Conservation (phyloP, 2,888 invertebrate species). For the Catocala sponsa region DNA sequence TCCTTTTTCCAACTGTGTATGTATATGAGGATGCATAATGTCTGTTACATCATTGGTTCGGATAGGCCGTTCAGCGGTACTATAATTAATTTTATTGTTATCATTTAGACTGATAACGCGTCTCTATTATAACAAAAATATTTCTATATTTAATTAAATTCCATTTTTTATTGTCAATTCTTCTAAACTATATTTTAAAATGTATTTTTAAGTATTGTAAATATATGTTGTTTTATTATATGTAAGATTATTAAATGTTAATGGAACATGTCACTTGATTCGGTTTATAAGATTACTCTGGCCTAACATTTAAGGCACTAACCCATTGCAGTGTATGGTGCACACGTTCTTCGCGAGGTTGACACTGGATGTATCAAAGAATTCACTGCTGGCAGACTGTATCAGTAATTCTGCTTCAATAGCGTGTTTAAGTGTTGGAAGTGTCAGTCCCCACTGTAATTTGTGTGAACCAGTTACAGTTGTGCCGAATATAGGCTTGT, state of each 20-base stretch:
- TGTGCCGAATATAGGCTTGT: no score
- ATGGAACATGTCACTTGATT: slow-evolving; percentile 6
- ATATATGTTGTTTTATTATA: slow-evolving; percentile 20
- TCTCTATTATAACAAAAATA: not conserved
- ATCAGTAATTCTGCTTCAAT: no score
- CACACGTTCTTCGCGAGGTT: not conserved
- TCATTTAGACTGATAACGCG: not conserved
- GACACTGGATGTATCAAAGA: no score
- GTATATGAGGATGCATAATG: no score
- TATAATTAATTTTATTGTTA: slow-evolving; percentile 3
- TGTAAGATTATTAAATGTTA: slow-evolving; percentile 6
- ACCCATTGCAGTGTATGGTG: not conserved
- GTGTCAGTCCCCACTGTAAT: no score
- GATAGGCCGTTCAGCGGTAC: not conserved
- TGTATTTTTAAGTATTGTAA: slow-evolving; percentile 19
- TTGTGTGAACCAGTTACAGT: no score
- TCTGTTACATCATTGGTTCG: not conserved
- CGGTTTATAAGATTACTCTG: slow-evolving; percentile 2
- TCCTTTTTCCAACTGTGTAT: no score
- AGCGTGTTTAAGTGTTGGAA: no score
- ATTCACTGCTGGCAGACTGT: no score
- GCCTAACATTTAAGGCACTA: slow-evolving; percentile 8
- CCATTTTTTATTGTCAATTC: slow-evolving; percentile 18
- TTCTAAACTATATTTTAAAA: slow-evolving; percentile 7
- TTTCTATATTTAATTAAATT: slow-evolving; percentile 6